Conservation (phyloP, 2,888 invertebrate genomes). For the Harmothoe impar region DNA sequence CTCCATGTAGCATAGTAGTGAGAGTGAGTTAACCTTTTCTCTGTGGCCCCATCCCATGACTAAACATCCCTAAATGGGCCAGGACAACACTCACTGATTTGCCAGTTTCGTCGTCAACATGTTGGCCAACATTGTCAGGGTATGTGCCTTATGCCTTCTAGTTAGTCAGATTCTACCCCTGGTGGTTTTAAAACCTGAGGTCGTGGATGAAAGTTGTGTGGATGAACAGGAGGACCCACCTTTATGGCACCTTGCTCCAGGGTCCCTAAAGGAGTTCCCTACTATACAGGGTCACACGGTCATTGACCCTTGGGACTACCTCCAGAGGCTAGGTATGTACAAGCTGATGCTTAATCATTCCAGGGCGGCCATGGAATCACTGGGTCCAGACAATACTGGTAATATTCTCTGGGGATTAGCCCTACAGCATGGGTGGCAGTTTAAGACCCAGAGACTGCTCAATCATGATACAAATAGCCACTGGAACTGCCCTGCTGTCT, state of each 20-base stretch:
- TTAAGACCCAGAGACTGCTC: background rate
- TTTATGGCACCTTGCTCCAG: constrained; percentile 36
- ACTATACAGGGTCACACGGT: background rate
- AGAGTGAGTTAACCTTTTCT: too few relatives aligned
- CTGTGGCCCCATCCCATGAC: too few relatives aligned
- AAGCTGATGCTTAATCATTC: constrained; percentile 63
- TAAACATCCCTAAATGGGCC: too few relatives aligned
- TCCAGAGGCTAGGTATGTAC: constrained; percentile 63
- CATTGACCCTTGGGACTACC: constrained; percentile 67
- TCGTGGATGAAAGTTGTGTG: background rate
- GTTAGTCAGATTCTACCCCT: too few relatives aligned
- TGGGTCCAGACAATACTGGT: constrained; percentile 63
- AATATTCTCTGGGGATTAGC: constrained; percentile 67
- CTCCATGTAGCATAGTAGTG: too few relatives aligned
- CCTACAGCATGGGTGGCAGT: constrained; percentile 67
- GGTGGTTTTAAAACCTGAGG: too few relatives aligned
- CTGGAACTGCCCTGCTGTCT: constrained; percentile 44
- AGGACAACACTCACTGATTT: too few relatives aligned
- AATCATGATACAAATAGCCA: background rate
- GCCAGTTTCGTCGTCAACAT: too few relatives aligned
- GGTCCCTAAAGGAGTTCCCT: constrained; percentile 11
- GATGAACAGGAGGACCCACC: constrained; percentile 2
- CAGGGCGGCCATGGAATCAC: constrained; percentile 22
- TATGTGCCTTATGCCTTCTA: too few relatives aligned
- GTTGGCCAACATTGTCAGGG: too few relatives aligned